A percentile compares a stretch with the other conserved stretches of the same genome.
Evolutionary conservation across 2,797 vertebrate species (phyloP).

Genomic region (Catostomus latipinnis): DNA sequence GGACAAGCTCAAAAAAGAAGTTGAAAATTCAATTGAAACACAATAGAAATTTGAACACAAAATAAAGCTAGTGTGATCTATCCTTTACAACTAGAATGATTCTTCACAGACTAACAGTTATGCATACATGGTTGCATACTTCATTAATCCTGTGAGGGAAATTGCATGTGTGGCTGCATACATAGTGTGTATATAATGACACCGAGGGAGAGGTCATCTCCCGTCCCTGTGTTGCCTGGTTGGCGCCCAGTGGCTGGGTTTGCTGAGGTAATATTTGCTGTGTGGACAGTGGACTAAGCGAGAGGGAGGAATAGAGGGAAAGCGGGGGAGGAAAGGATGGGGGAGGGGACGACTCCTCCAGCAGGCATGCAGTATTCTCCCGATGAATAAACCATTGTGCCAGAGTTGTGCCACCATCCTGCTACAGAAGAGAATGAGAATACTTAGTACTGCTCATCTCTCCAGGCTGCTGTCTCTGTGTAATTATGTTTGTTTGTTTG

Average conservation of each 20-base stretch:
- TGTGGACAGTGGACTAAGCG: not conserved
- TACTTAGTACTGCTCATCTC: slow-evolving; percentile 8
- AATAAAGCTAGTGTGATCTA: not conserved
- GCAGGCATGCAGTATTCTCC: slow-evolving; percentile 45
- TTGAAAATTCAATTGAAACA: too few species aligned
- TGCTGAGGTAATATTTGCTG: slow-evolving; percentile 47
- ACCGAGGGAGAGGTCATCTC: slow-evolving; percentile 14
- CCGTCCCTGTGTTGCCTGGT: slow-evolving; percentile 10
- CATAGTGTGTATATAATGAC: slow-evolving; percentile 5
- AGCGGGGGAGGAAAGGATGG: slow-evolving; percentile 36
- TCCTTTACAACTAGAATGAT: not conserved
- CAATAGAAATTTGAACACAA: not conserved
- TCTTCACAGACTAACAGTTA: not conserved
- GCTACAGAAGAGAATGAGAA: slow-evolving; percentile 17
- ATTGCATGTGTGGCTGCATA: not conserved
- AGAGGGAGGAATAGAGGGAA: slow-evolving; percentile 15
- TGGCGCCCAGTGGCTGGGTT: slow-evolving; percentile 16
- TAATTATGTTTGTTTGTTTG: not conserved
- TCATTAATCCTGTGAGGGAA: not conserved
- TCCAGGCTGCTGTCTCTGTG: not conserved
- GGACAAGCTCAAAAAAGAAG: too few species aligned
- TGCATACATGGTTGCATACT: not conserved
- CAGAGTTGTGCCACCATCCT: slow-evolving; percentile 36
- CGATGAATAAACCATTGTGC: slow-evolving; percentile 40
- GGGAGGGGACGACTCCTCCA: slow-evolving; percentile 34